These are phyloP conservation scores for Cranoglanis bouderius DNA, from an alignment of 2,113 vertebrate species.

Conservation along the genomic window DNA sequence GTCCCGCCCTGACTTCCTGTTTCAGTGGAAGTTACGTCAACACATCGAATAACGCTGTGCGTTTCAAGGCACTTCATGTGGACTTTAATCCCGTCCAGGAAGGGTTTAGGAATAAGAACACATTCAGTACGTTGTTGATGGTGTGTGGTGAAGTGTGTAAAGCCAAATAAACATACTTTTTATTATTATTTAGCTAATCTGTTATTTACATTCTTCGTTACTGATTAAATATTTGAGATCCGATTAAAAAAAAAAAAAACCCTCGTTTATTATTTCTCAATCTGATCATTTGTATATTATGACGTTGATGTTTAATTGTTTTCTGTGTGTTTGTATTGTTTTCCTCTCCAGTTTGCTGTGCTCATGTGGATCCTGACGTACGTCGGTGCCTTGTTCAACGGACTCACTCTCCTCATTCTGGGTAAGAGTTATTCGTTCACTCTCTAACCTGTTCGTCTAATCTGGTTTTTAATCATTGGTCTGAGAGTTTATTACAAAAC, in stretches of 20 bases:
- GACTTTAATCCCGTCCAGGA: too few relatives aligned
- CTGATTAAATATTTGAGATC: not conserved
- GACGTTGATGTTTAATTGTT: not conserved
- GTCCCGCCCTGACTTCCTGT: too few relatives aligned
- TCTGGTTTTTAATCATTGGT: too few relatives aligned
- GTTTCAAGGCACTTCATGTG: too few relatives aligned
- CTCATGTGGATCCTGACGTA: constrained; percentile 98
- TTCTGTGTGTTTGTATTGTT: not conserved
- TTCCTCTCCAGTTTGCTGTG: constrained; percentile 83
- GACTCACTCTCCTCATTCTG: constrained; percentile 92
- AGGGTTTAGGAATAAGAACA: too few relatives aligned
- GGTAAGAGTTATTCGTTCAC: constrained; percentile 73
- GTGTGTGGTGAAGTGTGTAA: too few relatives aligned
- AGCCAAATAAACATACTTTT: too few relatives aligned
- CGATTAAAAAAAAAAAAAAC: not conserved
- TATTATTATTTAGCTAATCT: too few relatives aligned
- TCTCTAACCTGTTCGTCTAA: not conserved
- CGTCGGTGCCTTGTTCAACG: constrained; percentile 96
- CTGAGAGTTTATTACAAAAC: not conserved
- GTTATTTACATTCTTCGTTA: not conserved
- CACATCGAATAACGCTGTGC: too few relatives aligned
- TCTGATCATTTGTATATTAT: not conserved
- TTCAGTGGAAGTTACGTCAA: too few relatives aligned
- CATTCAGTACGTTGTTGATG: too few relatives aligned
- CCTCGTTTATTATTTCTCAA: not conserved